A percentile compares a stretch with the other conserved stretches of the same genome.
phyloP scores from a whole-genome alignment of 2,797 vertebrate species.

The Gambelia wislizenii region DNA sequence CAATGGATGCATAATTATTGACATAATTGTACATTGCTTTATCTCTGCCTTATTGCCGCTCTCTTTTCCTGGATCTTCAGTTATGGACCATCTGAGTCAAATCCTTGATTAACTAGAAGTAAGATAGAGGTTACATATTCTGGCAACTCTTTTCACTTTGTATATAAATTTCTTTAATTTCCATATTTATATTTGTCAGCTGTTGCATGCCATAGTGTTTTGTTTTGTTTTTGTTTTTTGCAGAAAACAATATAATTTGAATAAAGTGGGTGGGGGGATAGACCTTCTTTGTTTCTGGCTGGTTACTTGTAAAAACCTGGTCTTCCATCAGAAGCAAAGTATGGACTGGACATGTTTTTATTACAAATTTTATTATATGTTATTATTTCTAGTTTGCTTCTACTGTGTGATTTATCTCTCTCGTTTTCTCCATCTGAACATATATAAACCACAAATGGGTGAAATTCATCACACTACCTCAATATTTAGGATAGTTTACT shows the following conservation, averaged over 20 bases:
- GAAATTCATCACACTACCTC: conserved; percentile 37
- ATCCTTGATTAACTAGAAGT: neutral
- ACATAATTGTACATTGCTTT: neutral
- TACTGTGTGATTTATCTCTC: neutral
- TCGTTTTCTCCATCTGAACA: conserved; percentile 31
- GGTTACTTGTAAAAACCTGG: neutral
- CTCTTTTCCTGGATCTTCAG: neutral
- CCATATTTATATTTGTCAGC: neutral
- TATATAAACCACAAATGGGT: conserved; percentile 17
- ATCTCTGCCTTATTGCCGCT: neutral
- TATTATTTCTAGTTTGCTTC: neutral
- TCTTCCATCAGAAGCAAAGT: neutral
- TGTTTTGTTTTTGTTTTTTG: neutral
- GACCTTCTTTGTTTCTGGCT: neutral
- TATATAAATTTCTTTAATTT: neutral
- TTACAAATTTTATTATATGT: conserved; percentile 8
- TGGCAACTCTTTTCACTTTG: neutral
- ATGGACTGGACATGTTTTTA: neutral
- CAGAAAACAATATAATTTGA: neutral
- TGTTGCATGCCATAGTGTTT: neutral
- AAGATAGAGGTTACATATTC: neutral
- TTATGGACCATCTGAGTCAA: neutral
- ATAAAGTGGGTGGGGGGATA: neutral
- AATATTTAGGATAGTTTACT: conserved; percentile 39
- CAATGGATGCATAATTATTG: too few relatives aligned